Evolutionary conservation across 2,888 invertebrate species (phyloP).

Genomic region (Deroplatys truncata): DNA sequence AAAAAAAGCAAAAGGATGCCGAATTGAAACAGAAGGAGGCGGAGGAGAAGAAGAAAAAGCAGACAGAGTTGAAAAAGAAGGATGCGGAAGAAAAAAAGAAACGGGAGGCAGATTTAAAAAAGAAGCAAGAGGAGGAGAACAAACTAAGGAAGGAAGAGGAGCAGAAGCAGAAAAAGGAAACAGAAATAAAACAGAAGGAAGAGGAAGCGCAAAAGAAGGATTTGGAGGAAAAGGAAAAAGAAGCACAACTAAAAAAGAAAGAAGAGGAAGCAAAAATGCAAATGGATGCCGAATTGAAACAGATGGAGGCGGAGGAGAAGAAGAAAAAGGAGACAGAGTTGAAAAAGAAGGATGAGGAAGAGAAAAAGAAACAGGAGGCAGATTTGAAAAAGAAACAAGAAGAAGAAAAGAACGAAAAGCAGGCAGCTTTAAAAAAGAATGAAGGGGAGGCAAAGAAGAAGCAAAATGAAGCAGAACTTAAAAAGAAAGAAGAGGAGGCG

Average conservation of each 20-base stretch:
- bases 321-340: background rate
- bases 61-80: background rate
- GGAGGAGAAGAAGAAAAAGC: background rate
- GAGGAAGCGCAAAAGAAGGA: background rate
- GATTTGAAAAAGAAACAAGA: slow-evolving; percentile 15
- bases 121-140: slow-evolving; percentile 17
- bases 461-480: background rate
- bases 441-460: background rate
- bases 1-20: background rate
- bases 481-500: background rate
- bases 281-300: background rate
- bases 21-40: background rate
- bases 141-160: slow-evolving; percentile 11
- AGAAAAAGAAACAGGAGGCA: slow-evolving; percentile 23
- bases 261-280: background rate
- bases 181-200: background rate
- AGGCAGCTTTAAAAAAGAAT: background rate
- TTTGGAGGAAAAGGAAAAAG: background rate
- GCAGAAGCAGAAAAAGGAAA: background rate
- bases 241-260: background rate
- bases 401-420: slow-evolving; percentile 16
- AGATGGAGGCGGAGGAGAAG: background rate
- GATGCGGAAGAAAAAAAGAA: slow-evolving; percentile 8
- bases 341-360: background rate
- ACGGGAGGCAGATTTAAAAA: slow-evolving; percentile 25